Evolutionary conservation across 1,140 invertebrate species (phyloP).

Genomic region (Drosophila ficusphila): DNA sequence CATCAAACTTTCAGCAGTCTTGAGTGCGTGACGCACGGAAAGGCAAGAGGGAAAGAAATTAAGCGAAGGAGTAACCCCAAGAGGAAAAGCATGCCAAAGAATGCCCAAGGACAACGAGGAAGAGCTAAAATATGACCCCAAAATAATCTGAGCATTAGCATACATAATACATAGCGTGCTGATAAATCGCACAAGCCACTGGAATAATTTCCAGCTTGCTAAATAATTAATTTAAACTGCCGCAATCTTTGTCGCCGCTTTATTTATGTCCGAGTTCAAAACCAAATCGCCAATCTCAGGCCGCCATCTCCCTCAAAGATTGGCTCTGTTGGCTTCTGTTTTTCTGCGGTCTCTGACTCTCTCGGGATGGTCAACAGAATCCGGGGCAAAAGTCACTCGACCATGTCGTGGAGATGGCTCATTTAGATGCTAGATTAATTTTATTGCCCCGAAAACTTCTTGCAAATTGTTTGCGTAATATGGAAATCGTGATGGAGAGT

Average conservation of each 20-base stretch:
- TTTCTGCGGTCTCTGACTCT: constrained; percentile 34
- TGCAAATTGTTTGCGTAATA: constrained; percentile 78
- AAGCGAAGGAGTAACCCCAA: constrained; percentile 12
- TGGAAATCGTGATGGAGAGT: constrained; percentile 54
- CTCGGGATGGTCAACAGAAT: constrained; percentile 8
- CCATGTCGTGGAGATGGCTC: constrained; percentile 58
- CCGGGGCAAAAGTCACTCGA: constrained; percentile 56
- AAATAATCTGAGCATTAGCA: constrained; percentile 31
- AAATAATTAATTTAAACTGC: constrained; percentile 48
- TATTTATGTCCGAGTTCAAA: constrained; percentile 26
- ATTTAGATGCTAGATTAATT: constrained; percentile 79
- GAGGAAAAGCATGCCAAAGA: not conserved
- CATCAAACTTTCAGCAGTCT: constrained; percentile 10
- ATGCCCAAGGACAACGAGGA: not conserved
- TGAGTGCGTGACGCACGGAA: constrained; percentile 16
- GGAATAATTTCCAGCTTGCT: constrained; percentile 25
- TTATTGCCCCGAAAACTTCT: constrained; percentile 68
- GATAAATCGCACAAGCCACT: constrained; percentile 18
- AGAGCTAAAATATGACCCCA: constrained; percentile 3
- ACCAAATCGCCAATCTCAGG: constrained; percentile 26
- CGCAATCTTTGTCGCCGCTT: constrained; percentile 22
- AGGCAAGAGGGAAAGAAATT: not conserved
- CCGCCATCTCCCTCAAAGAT: constrained; percentile 22
- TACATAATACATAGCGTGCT: constrained; percentile 33
- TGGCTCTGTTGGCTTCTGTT: constrained; percentile 46